Evolutionary conservation across 2,113 vertebrate species (phyloP).

Genomic region (Phylloscopus trochiloides): DNA sequence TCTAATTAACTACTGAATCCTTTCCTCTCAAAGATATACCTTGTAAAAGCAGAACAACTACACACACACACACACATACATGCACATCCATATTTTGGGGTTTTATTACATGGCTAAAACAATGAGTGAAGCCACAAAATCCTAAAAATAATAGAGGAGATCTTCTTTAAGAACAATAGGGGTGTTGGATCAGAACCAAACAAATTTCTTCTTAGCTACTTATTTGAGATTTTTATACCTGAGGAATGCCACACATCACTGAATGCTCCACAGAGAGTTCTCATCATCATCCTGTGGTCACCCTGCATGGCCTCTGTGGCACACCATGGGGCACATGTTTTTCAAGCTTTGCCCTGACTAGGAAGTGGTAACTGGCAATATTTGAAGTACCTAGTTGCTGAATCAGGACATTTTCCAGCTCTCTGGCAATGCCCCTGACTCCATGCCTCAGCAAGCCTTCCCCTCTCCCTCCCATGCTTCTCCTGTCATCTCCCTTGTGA

Average conservation of each 20-base stretch:
- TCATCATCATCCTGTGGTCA: background rate
- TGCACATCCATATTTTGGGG: background rate
- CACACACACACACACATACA: background rate
- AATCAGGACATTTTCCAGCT: conserved; percentile 1
- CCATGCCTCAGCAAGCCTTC: background rate
- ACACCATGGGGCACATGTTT: background rate
- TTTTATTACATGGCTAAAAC: background rate
- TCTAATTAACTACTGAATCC: background rate
- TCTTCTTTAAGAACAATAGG: background rate
- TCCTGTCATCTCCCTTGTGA: background rate
- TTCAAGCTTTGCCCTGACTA: background rate
- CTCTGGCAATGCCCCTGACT: background rate
- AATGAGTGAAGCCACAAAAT: background rate
- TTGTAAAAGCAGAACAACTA: background rate
- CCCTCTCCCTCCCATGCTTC: background rate
- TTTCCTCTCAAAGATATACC: background rate
- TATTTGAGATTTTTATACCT: background rate
- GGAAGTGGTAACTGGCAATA: background rate
- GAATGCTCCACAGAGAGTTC: background rate
- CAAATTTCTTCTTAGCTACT: background rate
- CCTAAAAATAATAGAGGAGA: background rate
- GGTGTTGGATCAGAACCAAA: background rate
- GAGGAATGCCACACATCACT: background rate
- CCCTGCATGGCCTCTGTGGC: background rate
- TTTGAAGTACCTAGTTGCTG: background rate